phyloP scores from a whole-genome alignment of 2,888 invertebrate genomes.

The Epistrophe eligans region DNA sequence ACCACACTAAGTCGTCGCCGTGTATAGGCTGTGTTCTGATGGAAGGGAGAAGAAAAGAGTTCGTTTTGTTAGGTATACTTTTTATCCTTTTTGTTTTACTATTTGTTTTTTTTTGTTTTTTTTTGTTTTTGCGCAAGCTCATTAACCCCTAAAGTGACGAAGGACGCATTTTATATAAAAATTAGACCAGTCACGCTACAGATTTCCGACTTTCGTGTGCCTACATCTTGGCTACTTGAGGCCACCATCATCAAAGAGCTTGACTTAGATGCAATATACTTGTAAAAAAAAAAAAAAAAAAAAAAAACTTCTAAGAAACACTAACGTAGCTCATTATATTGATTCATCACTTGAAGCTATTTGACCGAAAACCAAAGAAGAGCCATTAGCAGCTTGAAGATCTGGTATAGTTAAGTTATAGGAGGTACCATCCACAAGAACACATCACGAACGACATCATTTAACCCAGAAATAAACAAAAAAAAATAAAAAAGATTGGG shows the following conservation, averaged over 20 bases:
- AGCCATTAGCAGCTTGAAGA: constrained; percentile 59
- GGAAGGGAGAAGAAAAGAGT: background rate
- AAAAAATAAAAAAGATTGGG: constrained; percentile 40
- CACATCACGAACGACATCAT: constrained; percentile 64
- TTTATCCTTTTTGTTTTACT: constrained; percentile 1
- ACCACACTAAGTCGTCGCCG: constrained; percentile 2
- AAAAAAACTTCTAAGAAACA: constrained; percentile 24
- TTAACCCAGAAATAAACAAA: constrained; percentile 53
- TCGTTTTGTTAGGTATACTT: background rate
- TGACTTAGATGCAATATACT: constrained; percentile 19
- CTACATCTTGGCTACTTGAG: background rate
- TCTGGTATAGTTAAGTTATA: background rate
- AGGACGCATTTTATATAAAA: constrained; percentile 41
- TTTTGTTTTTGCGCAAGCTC: constrained; percentile 22
- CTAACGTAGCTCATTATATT: constrained; percentile 72
- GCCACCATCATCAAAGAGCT: background rate
- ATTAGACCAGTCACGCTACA: constrained; percentile 59
- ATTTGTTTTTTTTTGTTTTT: background rate
- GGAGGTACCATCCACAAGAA: constrained; percentile 41
- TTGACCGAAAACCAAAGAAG: constrained; percentile 73
- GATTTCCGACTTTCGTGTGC: constrained; percentile 20
- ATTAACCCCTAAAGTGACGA: constrained; percentile 45
- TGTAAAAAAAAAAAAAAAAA: too few species aligned
- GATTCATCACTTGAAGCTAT: constrained; percentile 72
- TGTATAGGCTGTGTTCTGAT: background rate